Base-by-base conservation (phyloP, 1,140 invertebrate genomes). In the Psix sp. region DNA sequence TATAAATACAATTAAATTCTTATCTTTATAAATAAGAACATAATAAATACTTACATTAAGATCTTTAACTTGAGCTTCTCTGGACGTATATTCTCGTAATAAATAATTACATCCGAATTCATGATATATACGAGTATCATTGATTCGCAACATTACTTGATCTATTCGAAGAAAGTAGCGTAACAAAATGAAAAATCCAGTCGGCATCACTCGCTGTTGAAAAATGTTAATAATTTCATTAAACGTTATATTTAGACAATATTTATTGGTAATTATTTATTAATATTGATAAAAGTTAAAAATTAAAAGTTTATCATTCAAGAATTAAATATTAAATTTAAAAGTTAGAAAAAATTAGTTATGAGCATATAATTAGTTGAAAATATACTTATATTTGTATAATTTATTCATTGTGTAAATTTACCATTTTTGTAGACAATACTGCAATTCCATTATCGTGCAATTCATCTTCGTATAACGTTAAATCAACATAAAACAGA, bases 391-490 rank as follows among this genome's bases (percentile, higher is more conserved):
- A 2, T 42, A 35, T 21, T 6, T 35, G 14, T 18, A 5, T 33
- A 5, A 3, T 3, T 33, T 7, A 5, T 33, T 33, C n/a, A n/a
- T 13, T n/a, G 18, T 68, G 20, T 24, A 42, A 35, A 65, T 7
- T 31, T 48, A 98, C 96, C 88, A 99, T 96, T 93, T 98, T 98
- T 0, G 97, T 95, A 74, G 93, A 94, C 72, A 93, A 90, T 40
- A 93, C 91, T 0, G 97, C 95, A 48, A 96, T 93, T 14, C 98
- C 98, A 90, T 99, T 96, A 88, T 99, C 98, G 82, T 98, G 97
- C 39, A 99, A 87, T 87, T 99, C 98, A 89, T 99, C 98, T 89
- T 99, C 98, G 89, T 95, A 99, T 1, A 99, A 87, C 15, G 94
- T 92, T 21, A 99, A 86, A 85, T 99, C 96, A 74, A 96, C 92